phyloP scores from a whole-genome alignment of 2,888 invertebrate genomes.

The Philopedon plagiatum region DNA sequence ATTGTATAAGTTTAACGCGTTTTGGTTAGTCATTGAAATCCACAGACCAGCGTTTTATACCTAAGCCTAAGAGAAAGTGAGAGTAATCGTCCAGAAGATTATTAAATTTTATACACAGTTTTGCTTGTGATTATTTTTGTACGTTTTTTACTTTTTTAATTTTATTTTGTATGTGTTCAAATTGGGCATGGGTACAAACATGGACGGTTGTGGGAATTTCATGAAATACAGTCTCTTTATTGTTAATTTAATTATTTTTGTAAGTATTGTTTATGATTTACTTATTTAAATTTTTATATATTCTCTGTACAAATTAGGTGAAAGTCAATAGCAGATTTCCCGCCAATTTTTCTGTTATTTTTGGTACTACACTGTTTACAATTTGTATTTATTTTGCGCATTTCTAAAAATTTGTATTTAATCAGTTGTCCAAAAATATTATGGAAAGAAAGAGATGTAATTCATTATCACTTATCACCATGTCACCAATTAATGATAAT shows the following conservation, averaged over 20 bases:
- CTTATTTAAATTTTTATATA: background rate
- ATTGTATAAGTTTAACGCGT: background rate
- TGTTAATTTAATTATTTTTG: slow-evolving; percentile 88
- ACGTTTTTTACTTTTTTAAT: slow-evolving; percentile 5
- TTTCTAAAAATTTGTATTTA: no score
- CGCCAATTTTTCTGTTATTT: background rate
- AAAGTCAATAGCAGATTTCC: background rate
- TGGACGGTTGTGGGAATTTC: slow-evolving; percentile 91
- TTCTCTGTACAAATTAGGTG: background rate
- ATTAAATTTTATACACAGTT: background rate
- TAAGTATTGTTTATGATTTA: slow-evolving; percentile 72
- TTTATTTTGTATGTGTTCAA: slow-evolving; percentile 50
- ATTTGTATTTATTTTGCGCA: no score
- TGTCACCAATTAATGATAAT: no score
- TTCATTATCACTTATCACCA: no score
- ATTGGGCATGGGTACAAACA: slow-evolving; percentile 85
- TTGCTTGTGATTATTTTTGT: slow-evolving; percentile 1
- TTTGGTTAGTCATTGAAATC: slow-evolving; percentile 24
- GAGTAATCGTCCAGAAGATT: slow-evolving; percentile 11
- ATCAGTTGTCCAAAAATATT: no score
- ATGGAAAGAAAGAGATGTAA: no score
- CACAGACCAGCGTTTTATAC: slow-evolving; percentile 19
- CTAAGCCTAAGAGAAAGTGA: slow-evolving; percentile 23
- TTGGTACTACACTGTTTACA: no score
- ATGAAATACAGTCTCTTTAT: slow-evolving; percentile 90